phyloP scores from a whole-genome alignment of 1,140 invertebrate genomes.

The Pseudomyrmex concolor region DNA sequence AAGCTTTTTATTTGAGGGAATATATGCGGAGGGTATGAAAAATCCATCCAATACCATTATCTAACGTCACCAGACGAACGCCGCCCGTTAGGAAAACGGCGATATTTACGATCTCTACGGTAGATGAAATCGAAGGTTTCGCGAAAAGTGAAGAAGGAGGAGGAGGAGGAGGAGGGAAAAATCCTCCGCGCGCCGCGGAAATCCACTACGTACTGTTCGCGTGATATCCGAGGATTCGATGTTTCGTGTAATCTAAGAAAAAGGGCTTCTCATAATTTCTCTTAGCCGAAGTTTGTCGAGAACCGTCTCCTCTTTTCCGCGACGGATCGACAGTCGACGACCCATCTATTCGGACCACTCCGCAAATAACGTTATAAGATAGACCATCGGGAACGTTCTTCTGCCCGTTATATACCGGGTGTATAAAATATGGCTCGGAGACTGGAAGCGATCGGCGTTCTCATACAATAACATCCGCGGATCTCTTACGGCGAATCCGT shows the following conservation, averaged over 20 bases:
- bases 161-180: no score
- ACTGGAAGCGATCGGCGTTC: constrained; percentile 66
- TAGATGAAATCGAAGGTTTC: constrained; percentile 65
- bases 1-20: constrained; percentile 33
- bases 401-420: constrained; percentile 69
- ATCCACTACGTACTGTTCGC: constrained; percentile 10
- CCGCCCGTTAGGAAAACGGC: constrained; percentile 18
- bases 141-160: not conserved
- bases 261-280: constrained; percentile 60
- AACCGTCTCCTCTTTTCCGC: constrained; percentile 1
- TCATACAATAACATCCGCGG: constrained; percentile 76
- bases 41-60: constrained; percentile 59
- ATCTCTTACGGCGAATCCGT: constrained; percentile 61
- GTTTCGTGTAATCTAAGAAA: constrained; percentile 51
- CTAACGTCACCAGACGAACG: constrained; percentile 28
- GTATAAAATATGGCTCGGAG: constrained; percentile 76
- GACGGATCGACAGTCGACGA: constrained; percentile 65
- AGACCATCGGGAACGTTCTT: constrained; percentile 70
- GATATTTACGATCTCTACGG: constrained; percentile 63
- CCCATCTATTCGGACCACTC: constrained; percentile 72
- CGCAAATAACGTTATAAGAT: constrained; percentile 78
- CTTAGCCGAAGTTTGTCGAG: constrained; percentile 28
- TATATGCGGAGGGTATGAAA: constrained; percentile 43
- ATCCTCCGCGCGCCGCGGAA: not conserved
- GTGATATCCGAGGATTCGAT: constrained; percentile 6